Percentiles rank a stretch among this genome's conserved stretches.
Evolutionary conservation across 2,113 vertebrate species (phyloP).

Genomic region (Naja naja): DNA sequence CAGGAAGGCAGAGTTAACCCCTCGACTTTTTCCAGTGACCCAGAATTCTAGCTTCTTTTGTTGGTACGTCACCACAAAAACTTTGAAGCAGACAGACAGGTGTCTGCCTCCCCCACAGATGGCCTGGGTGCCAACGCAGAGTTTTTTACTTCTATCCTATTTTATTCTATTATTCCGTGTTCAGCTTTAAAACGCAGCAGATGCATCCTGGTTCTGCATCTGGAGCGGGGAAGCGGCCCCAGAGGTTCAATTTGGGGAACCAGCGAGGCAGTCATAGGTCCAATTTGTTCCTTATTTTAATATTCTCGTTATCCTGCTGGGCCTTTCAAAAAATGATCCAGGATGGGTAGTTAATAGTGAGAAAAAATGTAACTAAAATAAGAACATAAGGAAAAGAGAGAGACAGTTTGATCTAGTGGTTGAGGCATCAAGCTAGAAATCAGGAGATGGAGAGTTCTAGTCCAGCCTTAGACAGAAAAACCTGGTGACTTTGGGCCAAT

Average conservation of each 20-base stretch:
- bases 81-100: background rate
- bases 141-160: background rate
- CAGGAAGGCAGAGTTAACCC: background rate
- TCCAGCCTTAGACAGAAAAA: no score
- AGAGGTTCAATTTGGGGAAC: background rate
- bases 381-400: background rate
- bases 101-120: background rate
- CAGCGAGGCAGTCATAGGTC: background rate
- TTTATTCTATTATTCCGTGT: background rate
- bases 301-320: background rate
- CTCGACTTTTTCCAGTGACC: background rate
- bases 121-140: background rate
- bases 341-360: background rate
- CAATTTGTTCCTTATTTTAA: background rate
- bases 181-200: background rate
- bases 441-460: no score
- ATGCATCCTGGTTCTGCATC: background rate
- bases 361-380: background rate
- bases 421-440: background rate
- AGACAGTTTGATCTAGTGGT: background rate
- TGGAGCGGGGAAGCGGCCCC: background rate
- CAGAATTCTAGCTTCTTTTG: background rate
- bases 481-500: no score
- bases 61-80: background rate
- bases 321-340: background rate